Percentiles rank a stretch among this genome's conserved stretches.
Conservation (phyloP, 2,888 invertebrate species). For the Oasisia sp. region DNA sequence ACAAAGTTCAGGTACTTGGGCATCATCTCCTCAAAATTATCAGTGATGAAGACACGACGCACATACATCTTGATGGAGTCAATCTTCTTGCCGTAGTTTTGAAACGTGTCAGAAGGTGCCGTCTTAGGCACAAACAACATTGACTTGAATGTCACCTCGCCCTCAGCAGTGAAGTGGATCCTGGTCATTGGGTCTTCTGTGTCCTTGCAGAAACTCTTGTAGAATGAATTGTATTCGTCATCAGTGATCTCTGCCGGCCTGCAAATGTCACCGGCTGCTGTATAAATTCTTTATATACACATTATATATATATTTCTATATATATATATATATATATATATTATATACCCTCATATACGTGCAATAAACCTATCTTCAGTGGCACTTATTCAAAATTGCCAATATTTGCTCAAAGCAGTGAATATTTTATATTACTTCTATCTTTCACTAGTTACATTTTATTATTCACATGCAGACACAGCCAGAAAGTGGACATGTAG, state of each 20-base stretch:
- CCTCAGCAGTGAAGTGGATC: slow-evolving; percentile 97
- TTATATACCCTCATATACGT: no score
- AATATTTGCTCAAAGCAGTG: background rate
- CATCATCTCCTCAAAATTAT: slow-evolving; percentile 99
- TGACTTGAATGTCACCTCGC: slow-evolving; percentile 98
- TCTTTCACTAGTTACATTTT: no score
- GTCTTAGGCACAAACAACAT: slow-evolving; percentile 91
- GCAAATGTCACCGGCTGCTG: slow-evolving; percentile 23
- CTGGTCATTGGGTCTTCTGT: slow-evolving; percentile 83
- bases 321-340: no score
- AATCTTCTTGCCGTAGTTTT: slow-evolving; percentile 91
- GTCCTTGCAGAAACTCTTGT: slow-evolving; percentile 93
- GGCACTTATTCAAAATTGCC: no score
- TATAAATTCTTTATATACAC: background rate
- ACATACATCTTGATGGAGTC: slow-evolving; percentile 98
- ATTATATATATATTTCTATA: no score
- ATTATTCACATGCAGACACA: no score
- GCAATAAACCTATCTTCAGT: no score
- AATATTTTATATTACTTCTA: slow-evolving; percentile 9
- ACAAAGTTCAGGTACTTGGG: slow-evolving; percentile 96
- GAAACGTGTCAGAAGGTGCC: slow-evolving; percentile 92
- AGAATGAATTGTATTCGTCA: slow-evolving; percentile 93
- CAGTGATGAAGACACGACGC: slow-evolving; percentile 97
- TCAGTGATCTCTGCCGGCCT: slow-evolving; percentile 82
- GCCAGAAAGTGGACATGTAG: no score